Base-by-base conservation (phyloP, 2,888 invertebrate species). In the Eupithecia centaureata region DNA sequence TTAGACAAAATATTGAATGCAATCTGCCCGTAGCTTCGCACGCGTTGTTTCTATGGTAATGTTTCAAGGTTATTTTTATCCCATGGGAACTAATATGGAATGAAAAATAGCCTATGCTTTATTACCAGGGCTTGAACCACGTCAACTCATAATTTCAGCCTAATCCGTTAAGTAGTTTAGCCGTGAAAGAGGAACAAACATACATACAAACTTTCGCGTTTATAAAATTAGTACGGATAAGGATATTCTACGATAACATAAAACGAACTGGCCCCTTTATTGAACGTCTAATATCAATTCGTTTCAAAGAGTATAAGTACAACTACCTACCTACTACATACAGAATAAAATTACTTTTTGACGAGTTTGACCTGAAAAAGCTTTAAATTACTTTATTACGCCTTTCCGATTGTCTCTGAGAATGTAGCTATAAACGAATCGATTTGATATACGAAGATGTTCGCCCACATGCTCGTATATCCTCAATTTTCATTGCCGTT, bases 391-490 rank as follows among this genome's bases (percentile, higher is more conserved):
- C 42, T 38, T 57, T 47, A 38, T 54, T 52, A 51, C 22, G 32
- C 47, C 15, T 51, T 52, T 30, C n/a, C n/a, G n/a, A 57, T 35
- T 35, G 58, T 38, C 58, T 57, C 42, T 8, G 12, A 57, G 57
- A 25, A 35, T 62, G n/a, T 35, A 62, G 57, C 30, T 13, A 61
- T 66, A 61, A 61, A 66, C 28, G 27, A 13, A 32, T 62, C 25
- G n/a, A 27, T 59, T 51, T 15, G 54, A 62, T 70, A 58, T 58
- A 63, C 57, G 54, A 25, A 67, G 54, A 60, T 56, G 22, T 28
- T 12, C 68, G 32, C 70, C 65, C 67, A 71, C 70, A 71, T 71
- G 70, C 18, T 67, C 70, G 63, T 66, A 70, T 70, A 63, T 66
- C 54, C 22, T n/a, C 54, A 33, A 61, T 66, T 70, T 66, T 54